Base-by-base conservation (phyloP, 2,888 invertebrate species). In the Cerastoderma edule region DNA sequence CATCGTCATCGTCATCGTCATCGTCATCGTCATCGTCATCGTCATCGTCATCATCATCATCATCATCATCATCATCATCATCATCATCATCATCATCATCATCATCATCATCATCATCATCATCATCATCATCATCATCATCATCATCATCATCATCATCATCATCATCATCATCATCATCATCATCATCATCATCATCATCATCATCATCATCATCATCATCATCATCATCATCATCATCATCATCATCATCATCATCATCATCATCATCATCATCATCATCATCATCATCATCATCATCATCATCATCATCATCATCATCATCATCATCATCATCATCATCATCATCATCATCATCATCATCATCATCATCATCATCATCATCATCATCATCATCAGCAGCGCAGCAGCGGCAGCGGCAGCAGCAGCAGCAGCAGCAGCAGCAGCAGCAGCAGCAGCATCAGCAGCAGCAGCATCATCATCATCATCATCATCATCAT, bases 161-260 rank as follows among this genome's bases (percentile, higher is more conserved):
- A 10, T 44, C 44, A 19, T 44, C 44, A 44, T 44, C 44, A 44
- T 44, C 44, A 13, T 44, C 44, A 44, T 44, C 44, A 19, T 44
- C 44, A 44, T 44, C 44, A 44, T 44, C 44, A 44, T 44, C 44
- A 44, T 44, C 44, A 13, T 19, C 10, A 44, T 44, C 44, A 44
- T 19, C 44, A 44, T 19, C 44, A 44, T 44, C 44, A 44, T 44
- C 44, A 44, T 44, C 13, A 44, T 44, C 44, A 44, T 44, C 44
- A 44, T 44, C 44, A 44, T 44, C 44, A 44, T 44, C 44, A 44
- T 44, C 44, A 44, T 44, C 44, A 44, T 44, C 44, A 44, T 44
- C 13, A 44, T 44, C 44, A 44, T 44, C 13, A 44, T 44, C 44
- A 44, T 44, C 44, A 44, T 44, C 44, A 44, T 44, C 44, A 44